Conservation (phyloP, 2,888 invertebrate genomes). For the Orchestes rusci region DNA sequence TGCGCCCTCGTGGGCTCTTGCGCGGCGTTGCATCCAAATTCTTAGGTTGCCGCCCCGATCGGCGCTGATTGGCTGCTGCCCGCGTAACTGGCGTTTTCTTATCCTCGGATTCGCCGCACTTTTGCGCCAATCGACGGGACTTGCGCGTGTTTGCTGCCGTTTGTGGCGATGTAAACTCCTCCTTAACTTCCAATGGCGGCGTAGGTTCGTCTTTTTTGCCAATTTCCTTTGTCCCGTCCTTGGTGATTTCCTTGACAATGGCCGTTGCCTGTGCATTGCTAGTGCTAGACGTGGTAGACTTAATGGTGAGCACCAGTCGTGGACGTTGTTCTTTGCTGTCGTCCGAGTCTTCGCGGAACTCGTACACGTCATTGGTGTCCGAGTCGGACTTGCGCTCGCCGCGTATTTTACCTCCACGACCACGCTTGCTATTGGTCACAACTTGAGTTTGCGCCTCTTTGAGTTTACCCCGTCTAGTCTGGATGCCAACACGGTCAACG, state of each 20-base stretch:
- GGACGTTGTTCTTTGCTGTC: constrained; percentile 63
- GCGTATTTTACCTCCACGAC: constrained; percentile 49
- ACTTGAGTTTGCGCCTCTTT: constrained; percentile 31
- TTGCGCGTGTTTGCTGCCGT: constrained; percentile 61
- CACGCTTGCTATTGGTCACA: constrained; percentile 38
- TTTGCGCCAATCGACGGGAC: constrained; percentile 71
- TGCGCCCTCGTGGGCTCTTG: constrained; percentile 59
- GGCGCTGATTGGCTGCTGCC: constrained; percentile 45
- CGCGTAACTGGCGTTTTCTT: constrained; percentile 54
- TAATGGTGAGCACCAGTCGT: constrained; percentile 73
- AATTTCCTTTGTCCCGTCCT: constrained; percentile 34
- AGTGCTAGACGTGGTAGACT: constrained; percentile 53
- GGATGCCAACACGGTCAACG: constrained; percentile 45
- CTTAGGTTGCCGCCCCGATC: constrained; percentile 49
- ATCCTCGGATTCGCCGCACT: constrained; percentile 83
- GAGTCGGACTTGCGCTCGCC: constrained; percentile 50
- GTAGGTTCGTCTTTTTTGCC: constrained; percentile 29
- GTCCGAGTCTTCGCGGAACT: constrained; percentile 84
- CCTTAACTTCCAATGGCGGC: constrained; percentile 47
- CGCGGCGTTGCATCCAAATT: constrained; percentile 39
- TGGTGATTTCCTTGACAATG: constrained; percentile 45
- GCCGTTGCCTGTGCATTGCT: constrained; percentile 38
- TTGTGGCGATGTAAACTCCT: constrained; percentile 55
- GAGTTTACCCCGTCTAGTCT: constrained; percentile 46
- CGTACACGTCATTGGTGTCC: constrained; percentile 67